Conservation (phyloP, 2,113 vertebrate species). For the Hassar affinis region DNA sequence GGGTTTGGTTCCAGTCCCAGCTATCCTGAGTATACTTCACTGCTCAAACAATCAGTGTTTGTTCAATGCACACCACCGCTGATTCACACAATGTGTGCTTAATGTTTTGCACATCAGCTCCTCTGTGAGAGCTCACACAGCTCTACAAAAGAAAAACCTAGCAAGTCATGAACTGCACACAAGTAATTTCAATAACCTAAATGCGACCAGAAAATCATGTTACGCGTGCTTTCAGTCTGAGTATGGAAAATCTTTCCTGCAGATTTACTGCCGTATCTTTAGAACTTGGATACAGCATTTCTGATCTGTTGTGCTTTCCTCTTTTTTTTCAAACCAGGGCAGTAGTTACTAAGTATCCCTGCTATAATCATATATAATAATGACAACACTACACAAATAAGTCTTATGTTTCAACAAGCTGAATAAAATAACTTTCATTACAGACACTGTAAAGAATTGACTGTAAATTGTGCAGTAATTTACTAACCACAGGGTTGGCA, state of each 20-base stretch:
- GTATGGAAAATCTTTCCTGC: background rate
- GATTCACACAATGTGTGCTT: background rate
- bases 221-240: background rate
- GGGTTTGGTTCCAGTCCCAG: background rate
- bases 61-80: background rate
- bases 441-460: background rate
- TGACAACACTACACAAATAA: background rate
- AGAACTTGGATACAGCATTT: background rate
- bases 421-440: background rate
- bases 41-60: background rate
- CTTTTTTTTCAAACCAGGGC: background rate
- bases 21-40: background rate
- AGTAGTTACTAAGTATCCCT: background rate
- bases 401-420: background rate
- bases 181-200: background rate
- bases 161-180: background rate
- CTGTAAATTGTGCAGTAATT: background rate
- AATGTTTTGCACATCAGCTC: constrained; percentile 3
- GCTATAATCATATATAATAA: background rate
- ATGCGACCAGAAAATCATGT: background rate
- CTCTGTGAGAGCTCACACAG: constrained; percentile 1
- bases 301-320: too few relatives aligned
- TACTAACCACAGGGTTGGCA: background rate
- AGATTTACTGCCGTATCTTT: background rate
- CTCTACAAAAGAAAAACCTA: background rate